A percentile compares a stretch with the other conserved stretches of the same genome.
Conservation (phyloP, 2,888 invertebrate genomes). For the Synanthedon myopaeformis region DNA sequence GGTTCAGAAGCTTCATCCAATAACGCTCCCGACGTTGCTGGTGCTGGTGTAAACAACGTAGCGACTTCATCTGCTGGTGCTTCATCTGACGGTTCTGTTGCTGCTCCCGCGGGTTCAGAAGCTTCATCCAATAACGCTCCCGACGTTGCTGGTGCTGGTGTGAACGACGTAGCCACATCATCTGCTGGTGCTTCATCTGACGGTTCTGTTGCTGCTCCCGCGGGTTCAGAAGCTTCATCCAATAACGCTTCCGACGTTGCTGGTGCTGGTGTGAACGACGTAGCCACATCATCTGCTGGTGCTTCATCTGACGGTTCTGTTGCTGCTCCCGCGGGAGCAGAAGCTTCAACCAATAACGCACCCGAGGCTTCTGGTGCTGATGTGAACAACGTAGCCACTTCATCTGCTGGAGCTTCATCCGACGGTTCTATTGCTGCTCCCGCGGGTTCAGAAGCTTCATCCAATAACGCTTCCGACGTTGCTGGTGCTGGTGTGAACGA, state of each 20-base stretch:
- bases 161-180: background rate
- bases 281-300: too few relatives aligned
- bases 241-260: background rate
- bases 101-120: too few relatives aligned
- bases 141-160: too few relatives aligned
- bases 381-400: background rate
- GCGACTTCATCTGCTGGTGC: too few relatives aligned
- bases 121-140: too few relatives aligned
- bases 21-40: too few relatives aligned
- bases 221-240: background rate
- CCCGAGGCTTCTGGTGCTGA: background rate
- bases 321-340: background rate
- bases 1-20: too few relatives aligned
- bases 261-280: background rate
- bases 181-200: background rate
- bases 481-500: too few relatives aligned
- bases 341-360: background rate
- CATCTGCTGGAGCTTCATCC: background rate
- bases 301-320: background rate
- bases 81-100: too few relatives aligned
- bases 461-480: too few relatives aligned
- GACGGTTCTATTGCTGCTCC: background rate
- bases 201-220: background rate
- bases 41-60: too few relatives aligned
- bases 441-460: too few relatives aligned